phyloP scores from a whole-genome alignment of 1,140 invertebrate species.

The Drosophila sturtevanti region DNA sequence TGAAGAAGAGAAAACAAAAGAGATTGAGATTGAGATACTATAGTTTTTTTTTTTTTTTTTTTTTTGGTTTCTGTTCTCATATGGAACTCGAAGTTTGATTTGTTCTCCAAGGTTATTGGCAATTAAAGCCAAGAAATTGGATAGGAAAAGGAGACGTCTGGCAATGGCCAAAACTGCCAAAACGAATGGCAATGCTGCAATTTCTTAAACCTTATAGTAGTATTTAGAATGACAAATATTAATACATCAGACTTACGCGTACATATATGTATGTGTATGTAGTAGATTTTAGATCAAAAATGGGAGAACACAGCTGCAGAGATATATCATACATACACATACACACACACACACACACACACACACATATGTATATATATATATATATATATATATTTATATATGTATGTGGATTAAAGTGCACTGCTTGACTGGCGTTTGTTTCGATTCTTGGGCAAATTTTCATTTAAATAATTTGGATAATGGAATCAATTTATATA shows the following conservation, averaged over 20 bases:
- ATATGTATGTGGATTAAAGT: too few species aligned
- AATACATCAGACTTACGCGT: constrained; percentile 27
- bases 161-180: not conserved
- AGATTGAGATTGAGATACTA: not conserved
- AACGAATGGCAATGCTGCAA: constrained; percentile 3
- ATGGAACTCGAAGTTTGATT: not conserved
- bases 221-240: constrained; percentile 21
- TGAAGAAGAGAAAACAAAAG: constrained; percentile 15
- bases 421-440: too few species aligned
- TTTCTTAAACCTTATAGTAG: constrained; percentile 46
- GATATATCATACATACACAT: not conserved
- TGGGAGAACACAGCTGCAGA: constrained; percentile 39
- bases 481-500: too few species aligned
- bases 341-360: constrained; percentile 43
- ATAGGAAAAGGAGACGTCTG: not conserved
- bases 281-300: constrained; percentile 31
- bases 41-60: too few species aligned
- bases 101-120: not conserved
- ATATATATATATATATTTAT: too few species aligned
- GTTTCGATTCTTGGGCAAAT: too few species aligned
- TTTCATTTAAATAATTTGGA: too few species aligned
- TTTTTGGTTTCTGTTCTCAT: too few species aligned
- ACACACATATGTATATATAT: not conserved
- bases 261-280: constrained; percentile 33
- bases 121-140: not conserved